These are phyloP conservation scores for Dolichopus griseipennis DNA, from an alignment of 2,888 invertebrate species.

Conservation along the genomic window DNA sequence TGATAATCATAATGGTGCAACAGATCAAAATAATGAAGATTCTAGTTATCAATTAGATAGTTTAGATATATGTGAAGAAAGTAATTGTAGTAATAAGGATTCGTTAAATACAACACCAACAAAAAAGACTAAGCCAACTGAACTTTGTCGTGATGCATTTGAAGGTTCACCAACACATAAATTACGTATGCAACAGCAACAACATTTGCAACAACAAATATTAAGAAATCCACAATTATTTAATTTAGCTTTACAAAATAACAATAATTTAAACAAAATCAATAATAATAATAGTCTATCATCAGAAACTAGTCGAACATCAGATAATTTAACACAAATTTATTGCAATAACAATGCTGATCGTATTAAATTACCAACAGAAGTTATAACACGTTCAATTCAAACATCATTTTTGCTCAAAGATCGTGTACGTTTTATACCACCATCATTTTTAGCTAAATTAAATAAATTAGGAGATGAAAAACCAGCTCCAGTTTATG, in stretches of 20 bases:
- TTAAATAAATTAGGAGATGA: conserved; percentile 53
- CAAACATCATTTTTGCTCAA: conserved; percentile 54
- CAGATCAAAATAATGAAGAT: conserved; percentile 27
- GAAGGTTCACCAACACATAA: conserved; percentile 37
- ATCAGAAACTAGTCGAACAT: conserved; percentile 37
- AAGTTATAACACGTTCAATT: conserved; percentile 51
- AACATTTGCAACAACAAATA: conserved; percentile 36
- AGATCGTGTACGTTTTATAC: conserved; percentile 52
- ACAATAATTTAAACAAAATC: conserved; percentile 25
- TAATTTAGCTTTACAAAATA: conserved; percentile 31
- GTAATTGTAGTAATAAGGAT: conserved; percentile 20
- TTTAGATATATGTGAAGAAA: conserved; percentile 29
- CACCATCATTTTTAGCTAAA: conserved; percentile 62
- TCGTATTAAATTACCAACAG: conserved; percentile 46
- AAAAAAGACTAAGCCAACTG: conserved; percentile 24
- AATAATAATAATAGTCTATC: conserved; percentile 43
- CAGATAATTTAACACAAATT: conserved; percentile 36
- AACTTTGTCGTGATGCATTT: conserved; percentile 28
- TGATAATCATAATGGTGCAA: conserved; percentile 18
- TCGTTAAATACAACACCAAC: conserved; percentile 18
- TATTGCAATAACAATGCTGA: conserved; percentile 20
- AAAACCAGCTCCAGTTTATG: conserved; percentile 68
- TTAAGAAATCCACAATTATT: conserved; percentile 39
- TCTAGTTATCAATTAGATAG: conserved; percentile 33
- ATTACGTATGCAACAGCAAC: conserved; percentile 29